These are phyloP conservation scores for Holothuria leucospilota DNA, from an alignment of 53 echinoderm and acorn worm species.

Conservation along the genomic window DNA sequence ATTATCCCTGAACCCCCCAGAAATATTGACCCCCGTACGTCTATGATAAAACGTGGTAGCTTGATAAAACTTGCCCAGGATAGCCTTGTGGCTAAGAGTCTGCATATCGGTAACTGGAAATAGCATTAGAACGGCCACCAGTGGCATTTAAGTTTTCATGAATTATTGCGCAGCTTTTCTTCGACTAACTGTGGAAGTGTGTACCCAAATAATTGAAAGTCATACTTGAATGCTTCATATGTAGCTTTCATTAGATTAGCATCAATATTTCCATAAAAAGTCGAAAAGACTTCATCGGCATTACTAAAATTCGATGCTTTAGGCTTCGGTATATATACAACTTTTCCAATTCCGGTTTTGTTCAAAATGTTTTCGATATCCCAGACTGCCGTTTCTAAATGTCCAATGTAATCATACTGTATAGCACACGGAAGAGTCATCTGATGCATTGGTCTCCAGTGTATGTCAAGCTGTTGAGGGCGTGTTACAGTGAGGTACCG, in stretches of 20 bases:
- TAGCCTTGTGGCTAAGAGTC: too few relatives aligned
- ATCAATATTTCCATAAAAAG: constrained; percentile 55
- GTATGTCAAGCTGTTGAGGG: constrained; percentile 56
- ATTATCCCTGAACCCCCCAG: too few relatives aligned
- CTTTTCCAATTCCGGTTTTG: constrained; percentile 57
- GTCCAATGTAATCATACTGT: constrained; percentile 75
- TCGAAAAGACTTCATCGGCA: constrained; percentile 53
- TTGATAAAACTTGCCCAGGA: too few relatives aligned
- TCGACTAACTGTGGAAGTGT: constrained; percentile 53
- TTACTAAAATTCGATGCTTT: constrained; percentile 55
- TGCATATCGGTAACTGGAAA: too few relatives aligned
- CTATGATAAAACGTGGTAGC: too few relatives aligned
- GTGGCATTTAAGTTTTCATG: too few relatives aligned
- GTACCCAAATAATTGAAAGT: constrained; percentile 73
- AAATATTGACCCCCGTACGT: too few relatives aligned
- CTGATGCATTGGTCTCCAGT: constrained; percentile 73
- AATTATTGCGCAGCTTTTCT: not conserved
- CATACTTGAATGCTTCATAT: constrained; percentile 62
- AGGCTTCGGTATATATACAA: constrained; percentile 54
- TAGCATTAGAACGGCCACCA: too few relatives aligned
- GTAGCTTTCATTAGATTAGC: constrained; percentile 45
- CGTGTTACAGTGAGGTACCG: constrained; percentile 45
- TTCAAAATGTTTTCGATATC: constrained; percentile 70
- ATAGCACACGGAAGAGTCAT: constrained; percentile 73
- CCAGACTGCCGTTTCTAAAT: constrained; percentile 64